Conservation (phyloP, 2,888 invertebrate species). For the Apoda limacodes region DNA sequence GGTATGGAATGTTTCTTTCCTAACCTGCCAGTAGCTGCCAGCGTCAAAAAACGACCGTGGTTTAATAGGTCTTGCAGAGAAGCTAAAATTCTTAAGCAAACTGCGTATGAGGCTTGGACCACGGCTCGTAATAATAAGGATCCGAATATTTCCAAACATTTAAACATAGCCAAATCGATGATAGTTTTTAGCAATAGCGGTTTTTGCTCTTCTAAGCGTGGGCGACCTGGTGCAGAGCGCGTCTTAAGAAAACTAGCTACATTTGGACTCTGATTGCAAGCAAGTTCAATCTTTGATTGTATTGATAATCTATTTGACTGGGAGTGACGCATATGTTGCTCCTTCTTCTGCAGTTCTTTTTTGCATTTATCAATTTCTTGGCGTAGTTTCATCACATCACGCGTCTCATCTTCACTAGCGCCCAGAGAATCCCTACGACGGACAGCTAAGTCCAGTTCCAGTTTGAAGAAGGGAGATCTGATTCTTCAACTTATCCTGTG, state of each 20-base stretch:
- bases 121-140: too few relatives aligned
- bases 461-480: conserved; percentile 12
- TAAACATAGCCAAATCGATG: conserved; percentile 16
- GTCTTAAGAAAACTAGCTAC: too few relatives aligned
- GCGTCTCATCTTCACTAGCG: conserved; percentile 9
- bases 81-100: too few relatives aligned
- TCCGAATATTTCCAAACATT: too few relatives aligned
- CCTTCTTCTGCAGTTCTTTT: conserved; percentile 12
- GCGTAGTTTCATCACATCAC: conserved; percentile 10
- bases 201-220: conserved; percentile 16
- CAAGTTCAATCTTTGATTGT: too few relatives aligned
- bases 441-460: conserved; percentile 14
- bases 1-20: too few relatives aligned
- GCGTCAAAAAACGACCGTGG: too few relatives aligned
- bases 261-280: too few relatives aligned
- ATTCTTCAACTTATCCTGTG: conserved; percentile 15
- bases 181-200: conserved; percentile 17
- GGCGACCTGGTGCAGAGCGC: conserved; percentile 17
- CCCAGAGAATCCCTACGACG: conserved; percentile 13
- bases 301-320: conserved; percentile 8
- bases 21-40: too few relatives aligned
- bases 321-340: conserved; percentile 13
- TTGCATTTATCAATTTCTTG: conserved; percentile 12
- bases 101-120: too few relatives aligned
- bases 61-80: too few relatives aligned